Evolutionary conservation across 30 jellyfish, hydroid and myxozoan genomes (phyloP).

Genomic region (Aurelia coerulea): DNA sequence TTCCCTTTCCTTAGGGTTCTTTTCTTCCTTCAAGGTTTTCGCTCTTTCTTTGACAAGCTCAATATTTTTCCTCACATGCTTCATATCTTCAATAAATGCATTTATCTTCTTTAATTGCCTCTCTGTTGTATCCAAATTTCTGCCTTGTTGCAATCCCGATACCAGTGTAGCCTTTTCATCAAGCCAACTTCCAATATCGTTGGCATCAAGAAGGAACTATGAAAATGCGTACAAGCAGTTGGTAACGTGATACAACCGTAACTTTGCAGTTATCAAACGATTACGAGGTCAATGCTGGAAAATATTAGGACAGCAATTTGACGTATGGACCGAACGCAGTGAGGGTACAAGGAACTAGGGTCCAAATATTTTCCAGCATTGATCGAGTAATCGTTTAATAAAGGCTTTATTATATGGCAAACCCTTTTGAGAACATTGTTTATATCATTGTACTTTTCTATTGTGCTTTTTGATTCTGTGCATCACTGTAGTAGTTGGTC

Average conservation of each 20-base stretch:
- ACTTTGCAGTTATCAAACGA: too few relatives aligned
- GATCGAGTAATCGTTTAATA: too few relatives aligned
- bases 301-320: too few relatives aligned
- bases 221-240: background rate
- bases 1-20: slow-evolving; percentile 27
- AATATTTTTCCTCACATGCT: slow-evolving; percentile 2
- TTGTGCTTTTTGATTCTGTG: too few relatives aligned
- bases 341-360: too few relatives aligned
- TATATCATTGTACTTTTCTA: too few relatives aligned
- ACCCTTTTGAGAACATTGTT: too few relatives aligned
- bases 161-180: slow-evolving; percentile 48
- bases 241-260: background rate
- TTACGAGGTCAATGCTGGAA: too few relatives aligned
- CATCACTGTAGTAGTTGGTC: too few relatives aligned
- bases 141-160: slow-evolving; percentile 54
- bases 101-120: slow-evolving; percentile 51
- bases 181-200: slow-evolving; percentile 64
- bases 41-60: slow-evolving; percentile 28
- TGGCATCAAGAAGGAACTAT: slow-evolving; percentile 70
- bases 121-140: slow-evolving; percentile 72
- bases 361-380: too few relatives aligned
- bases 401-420: too few relatives aligned
- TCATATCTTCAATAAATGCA: slow-evolving; percentile 46
- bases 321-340: too few relatives aligned
- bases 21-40: background rate